These are phyloP conservation scores for Hephaestus fuliginosus DNA, from an alignment of 2,797 vertebrate species.

Conservation along the genomic window DNA sequence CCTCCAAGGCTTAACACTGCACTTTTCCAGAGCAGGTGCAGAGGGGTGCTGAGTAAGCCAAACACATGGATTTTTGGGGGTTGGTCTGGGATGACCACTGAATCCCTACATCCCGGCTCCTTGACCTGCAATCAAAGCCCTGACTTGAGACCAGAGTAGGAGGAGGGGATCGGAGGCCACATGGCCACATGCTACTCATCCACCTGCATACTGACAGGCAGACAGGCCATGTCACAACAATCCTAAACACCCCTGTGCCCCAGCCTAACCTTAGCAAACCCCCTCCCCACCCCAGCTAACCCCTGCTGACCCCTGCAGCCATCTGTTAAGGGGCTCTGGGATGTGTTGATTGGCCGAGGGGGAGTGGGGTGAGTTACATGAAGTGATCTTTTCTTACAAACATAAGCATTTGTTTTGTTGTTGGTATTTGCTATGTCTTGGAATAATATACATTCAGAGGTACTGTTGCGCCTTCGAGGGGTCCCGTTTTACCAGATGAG, in stretches of 20 bases:
- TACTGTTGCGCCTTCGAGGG: neutral
- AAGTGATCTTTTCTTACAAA: neutral
- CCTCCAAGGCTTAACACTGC: conserved; percentile 37
- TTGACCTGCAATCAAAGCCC: conserved; percentile 69
- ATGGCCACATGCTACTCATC: conserved; percentile 74
- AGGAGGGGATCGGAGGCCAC: conserved; percentile 45
- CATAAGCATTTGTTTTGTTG: conserved; percentile 1
- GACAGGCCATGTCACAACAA: conserved; percentile 81
- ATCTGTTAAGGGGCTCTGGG: conserved; percentile 79
- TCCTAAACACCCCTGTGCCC: conserved; percentile 76
- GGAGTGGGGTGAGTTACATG: conserved; percentile 32
- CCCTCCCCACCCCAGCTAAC: conserved; percentile 58
- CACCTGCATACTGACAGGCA: conserved; percentile 81
- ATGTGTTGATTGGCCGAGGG: conserved; percentile 68
- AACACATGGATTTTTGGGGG: conserved; percentile 51
- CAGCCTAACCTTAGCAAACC: conserved; percentile 74
- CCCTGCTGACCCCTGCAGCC: conserved; percentile 75
- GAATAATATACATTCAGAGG: neutral
- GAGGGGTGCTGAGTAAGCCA: conserved; percentile 69
- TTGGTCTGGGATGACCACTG: conserved; percentile 55
- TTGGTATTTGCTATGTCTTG: neutral
- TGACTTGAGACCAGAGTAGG: conserved; percentile 36
- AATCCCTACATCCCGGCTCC: conserved; percentile 57
- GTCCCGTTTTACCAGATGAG: neutral
- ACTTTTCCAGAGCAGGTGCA: conserved; percentile 74